phyloP scores from a whole-genome alignment of 2,113 vertebrate genomes.

The Rynchops niger region DNA sequence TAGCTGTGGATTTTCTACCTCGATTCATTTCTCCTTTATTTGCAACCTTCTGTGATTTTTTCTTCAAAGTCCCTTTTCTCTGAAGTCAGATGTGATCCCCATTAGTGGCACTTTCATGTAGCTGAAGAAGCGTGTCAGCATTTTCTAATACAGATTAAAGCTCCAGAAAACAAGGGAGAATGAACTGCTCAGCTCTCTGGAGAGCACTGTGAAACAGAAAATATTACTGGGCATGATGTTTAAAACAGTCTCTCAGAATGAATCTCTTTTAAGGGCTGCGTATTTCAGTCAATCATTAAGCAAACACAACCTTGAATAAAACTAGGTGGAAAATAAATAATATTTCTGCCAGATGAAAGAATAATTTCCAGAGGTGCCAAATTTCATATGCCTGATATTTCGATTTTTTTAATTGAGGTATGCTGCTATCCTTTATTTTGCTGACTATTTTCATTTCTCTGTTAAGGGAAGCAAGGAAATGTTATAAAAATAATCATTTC shows the following conservation, averaged over 20 bases:
- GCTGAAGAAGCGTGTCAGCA: background rate
- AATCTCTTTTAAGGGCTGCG: background rate
- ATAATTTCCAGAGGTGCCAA: background rate
- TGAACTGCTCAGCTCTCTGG: background rate
- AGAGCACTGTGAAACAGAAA: background rate
- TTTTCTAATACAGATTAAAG: constrained; percentile 43
- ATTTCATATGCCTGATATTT: background rate
- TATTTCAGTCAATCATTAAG: background rate
- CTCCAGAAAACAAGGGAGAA: background rate
- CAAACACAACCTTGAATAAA: background rate
- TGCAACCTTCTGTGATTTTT: constrained; percentile 4
- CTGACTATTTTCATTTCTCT: background rate
- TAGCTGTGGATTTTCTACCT: constrained; percentile 1
- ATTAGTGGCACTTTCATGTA: constrained; percentile 20
- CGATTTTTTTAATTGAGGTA: background rate
- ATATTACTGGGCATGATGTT: background rate
- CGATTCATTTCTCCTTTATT: constrained; percentile 1
- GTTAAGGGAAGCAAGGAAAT: background rate
- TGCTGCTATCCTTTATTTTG: background rate
- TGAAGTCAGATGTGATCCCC: background rate
- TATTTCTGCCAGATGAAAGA: background rate
- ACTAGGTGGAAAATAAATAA: background rate
- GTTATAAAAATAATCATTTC: background rate
- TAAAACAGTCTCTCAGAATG: background rate
- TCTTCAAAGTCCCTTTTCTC: constrained; percentile 30